These are phyloP conservation scores for Phytoseiulus persimilis DNA, from an alignment of 2,888 invertebrate species.

Conservation along the genomic window DNA sequence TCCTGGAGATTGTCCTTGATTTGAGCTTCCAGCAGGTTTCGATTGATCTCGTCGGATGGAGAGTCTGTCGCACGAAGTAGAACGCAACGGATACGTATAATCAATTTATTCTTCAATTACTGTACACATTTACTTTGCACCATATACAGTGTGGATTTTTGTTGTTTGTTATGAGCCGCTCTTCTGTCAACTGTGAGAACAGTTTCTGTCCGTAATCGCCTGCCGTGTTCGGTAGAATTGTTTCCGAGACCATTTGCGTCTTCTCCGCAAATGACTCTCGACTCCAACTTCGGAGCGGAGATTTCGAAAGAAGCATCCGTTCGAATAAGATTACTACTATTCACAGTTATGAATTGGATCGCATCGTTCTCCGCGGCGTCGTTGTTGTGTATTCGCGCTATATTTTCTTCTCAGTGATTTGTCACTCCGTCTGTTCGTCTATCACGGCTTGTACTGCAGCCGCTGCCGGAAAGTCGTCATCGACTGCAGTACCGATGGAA, in stretches of 20 bases:
- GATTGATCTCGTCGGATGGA: no score
- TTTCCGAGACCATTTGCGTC: not conserved
- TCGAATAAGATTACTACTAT: not conserved
- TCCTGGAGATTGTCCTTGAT: no score
- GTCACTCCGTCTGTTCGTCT: not conserved
- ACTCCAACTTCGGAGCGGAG: not conserved
- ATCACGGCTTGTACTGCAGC: not conserved
- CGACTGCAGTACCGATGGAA: not conserved
- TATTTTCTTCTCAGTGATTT: not conserved
- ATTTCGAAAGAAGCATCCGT: not conserved
- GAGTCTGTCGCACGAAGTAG: not conserved
- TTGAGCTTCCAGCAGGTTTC: no score
- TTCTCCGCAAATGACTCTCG: not conserved
- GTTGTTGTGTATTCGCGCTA: not conserved
- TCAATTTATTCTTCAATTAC: constrained; percentile 37
- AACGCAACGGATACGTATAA: not conserved
- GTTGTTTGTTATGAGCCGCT: constrained; percentile 35
- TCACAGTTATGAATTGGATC: not conserved
- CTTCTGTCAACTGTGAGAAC: not conserved
- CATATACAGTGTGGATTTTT: constrained; percentile 34
- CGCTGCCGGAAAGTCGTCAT: not conserved
- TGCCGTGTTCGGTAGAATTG: not conserved
- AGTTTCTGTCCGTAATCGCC: not conserved
- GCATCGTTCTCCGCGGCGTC: not conserved
- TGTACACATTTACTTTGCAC: constrained; percentile 39